Evolutionary conservation across 2,888 invertebrate species (phyloP), one percentile per base, ranked within the genome.

Genomic region (Congeria kusceri): DNA sequence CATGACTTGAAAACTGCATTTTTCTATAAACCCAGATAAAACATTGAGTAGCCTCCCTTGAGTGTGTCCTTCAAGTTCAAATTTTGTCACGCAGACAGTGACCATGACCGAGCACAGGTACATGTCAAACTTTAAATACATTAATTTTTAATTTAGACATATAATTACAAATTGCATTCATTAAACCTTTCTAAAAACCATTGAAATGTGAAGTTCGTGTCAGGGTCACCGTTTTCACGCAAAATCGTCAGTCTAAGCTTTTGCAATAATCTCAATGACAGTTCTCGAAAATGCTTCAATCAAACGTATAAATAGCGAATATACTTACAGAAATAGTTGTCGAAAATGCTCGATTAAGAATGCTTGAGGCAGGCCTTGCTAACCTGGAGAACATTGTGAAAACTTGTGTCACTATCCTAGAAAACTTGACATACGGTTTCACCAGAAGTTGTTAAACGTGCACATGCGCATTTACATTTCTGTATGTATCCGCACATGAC

Each of bases 371-470:
- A 68, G 88, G 89, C 72, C 85, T 85, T 46, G 85, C 75, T 53
- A 90, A 65, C 57, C 90, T 77, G 13, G 90, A 89, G 77, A 90
- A 87, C 90, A 90, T 90, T 63, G 56, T 86, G 23, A 23, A n/a
- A 15, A 53, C 25, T 53, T 53, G 20, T 13, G 11, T 2, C 20
- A 53, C 20, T 23, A 53, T 13, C 25, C 25, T 53, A 25, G 11
- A 15, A n/a, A 29, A 67, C 46, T 64, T 66, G 62, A 70, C 57
- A 64, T 58, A 56, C 59, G 15, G 39, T 39, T 64, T 66, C 46
- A 70, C 53, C 53, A 63, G 71, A 66, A 67, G 13, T 25, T 39
- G 18, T 15, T 20, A 13, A 18, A 1, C 27, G 46, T 20, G n/a
- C 47, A 61, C 66, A 53, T 53, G 58, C 62, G 71, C 58, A 61